Evolutionary conservation across 2,888 invertebrate species (phyloP).

Genomic region (Asteroscopus sphinx): DNA sequence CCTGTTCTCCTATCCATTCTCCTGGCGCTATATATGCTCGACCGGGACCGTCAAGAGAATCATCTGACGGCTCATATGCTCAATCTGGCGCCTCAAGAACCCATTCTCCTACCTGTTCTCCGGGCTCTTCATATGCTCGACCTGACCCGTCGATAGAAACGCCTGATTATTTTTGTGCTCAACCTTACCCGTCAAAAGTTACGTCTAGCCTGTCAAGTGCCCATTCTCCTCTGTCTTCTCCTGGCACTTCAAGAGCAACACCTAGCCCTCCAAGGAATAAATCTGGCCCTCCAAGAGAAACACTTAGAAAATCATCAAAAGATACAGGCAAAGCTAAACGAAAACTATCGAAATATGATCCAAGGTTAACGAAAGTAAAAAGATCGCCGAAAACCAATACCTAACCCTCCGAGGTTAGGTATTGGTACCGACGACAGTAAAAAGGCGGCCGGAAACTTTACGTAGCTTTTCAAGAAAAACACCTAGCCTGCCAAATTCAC

Average conservation of each 20-base stretch:
- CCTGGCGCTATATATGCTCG: background rate
- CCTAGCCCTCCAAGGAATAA: background rate
- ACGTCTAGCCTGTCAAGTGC: background rate
- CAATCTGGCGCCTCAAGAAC: background rate
- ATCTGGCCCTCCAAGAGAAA: background rate
- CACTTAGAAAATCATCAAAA: background rate
- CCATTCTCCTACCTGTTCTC: too few relatives aligned
- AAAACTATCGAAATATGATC: too few relatives aligned
- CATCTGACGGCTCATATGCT: background rate
- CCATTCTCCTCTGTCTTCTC: too few relatives aligned
- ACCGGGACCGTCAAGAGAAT: background rate
- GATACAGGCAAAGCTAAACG: too few relatives aligned
- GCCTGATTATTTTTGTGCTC: background rate
- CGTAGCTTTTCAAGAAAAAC: background rate
- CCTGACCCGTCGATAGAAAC: background rate
- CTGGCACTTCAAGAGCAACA: background rate
- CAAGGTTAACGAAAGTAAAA: too few relatives aligned
- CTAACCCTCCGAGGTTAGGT: too few relatives aligned
- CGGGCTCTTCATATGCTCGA: background rate
- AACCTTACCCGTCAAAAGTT: background rate
- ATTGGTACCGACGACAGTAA: too few relatives aligned
- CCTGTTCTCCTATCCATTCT: too few relatives aligned
- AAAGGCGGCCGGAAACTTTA: too few relatives aligned
- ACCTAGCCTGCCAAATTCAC: background rate
- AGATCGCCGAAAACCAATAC: too few relatives aligned